phyloP scores from a whole-genome alignment of 2,797 vertebrate species.

The Rallus crepitans region DNA sequence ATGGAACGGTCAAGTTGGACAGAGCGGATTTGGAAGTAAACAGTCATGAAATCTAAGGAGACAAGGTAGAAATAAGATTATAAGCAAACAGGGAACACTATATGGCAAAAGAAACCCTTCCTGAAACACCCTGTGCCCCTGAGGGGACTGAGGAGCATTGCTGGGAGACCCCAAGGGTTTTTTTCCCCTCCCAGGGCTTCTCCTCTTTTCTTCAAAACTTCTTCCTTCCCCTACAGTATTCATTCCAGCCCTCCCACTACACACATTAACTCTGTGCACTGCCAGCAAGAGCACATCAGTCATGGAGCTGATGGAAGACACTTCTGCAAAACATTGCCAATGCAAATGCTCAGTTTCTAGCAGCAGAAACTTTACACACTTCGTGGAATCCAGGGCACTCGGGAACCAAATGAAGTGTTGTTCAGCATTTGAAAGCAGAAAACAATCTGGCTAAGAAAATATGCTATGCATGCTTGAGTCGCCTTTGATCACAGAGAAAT shows the following conservation, averaged over 20 bases:
- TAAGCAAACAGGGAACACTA: background rate
- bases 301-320: background rate
- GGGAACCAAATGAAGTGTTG: background rate
- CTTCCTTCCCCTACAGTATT: background rate
- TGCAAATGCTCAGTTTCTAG: background rate
- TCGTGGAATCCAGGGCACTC: background rate
- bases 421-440: background rate
- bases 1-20: slow-evolving; percentile 96
- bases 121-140: background rate
- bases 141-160: background rate
- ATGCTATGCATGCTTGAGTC: background rate
- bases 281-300: background rate
- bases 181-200: background rate
- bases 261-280: background rate
- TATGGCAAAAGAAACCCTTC: background rate
- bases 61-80: background rate
- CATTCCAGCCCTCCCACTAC: background rate
- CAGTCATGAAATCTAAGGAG: slow-evolving; percentile 96
- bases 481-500: slow-evolving; percentile 4
- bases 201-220: background rate
- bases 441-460: background rate
- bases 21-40: slow-evolving; percentile 97
- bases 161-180: background rate
- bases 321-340: background rate
- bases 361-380: background rate